Evolutionary conservation across 1,140 invertebrate species (phyloP).

Genomic region (Leptopilina boulardi): DNA sequence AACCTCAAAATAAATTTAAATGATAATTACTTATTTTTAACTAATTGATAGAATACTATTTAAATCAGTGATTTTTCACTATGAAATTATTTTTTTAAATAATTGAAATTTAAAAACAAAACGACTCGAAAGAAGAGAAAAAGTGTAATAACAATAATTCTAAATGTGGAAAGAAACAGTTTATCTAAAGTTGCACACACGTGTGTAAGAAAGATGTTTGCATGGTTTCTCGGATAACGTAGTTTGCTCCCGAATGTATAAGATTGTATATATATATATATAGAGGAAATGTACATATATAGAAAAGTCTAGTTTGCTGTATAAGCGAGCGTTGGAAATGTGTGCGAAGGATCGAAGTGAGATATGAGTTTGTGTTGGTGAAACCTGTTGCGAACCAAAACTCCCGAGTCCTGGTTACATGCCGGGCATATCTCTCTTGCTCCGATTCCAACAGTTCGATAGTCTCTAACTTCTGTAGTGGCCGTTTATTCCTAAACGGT

Average conservation of each 20-base stretch:
- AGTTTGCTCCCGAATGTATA: conserved; percentile 46
- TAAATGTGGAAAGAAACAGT: not conserved
- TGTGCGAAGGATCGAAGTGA: conserved; percentile 43
- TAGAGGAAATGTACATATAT: conserved; percentile 45
- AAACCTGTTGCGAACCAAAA: conserved; percentile 73
- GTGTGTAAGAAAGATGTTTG: conserved; percentile 45
- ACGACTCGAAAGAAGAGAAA: not conserved
- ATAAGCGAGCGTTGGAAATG: not conserved
- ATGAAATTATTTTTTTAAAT: too few relatives aligned
- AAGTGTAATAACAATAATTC: conserved; percentile 3
- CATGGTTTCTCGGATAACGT: conserved; percentile 33
- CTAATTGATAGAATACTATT: too few relatives aligned
- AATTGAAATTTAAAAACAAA: too few relatives aligned
- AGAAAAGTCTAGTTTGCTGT: not conserved
- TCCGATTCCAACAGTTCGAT: conserved; percentile 62
- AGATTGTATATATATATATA: conserved; percentile 54
- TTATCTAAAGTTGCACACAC: conserved; percentile 30
- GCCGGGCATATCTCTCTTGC: conserved; percentile 65
- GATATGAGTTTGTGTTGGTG: conserved; percentile 50
- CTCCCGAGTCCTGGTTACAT: conserved; percentile 70
- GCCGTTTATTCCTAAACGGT: not conserved
- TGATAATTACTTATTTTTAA: too few relatives aligned
- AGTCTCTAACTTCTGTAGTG: conserved; percentile 40
- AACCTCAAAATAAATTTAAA: too few relatives aligned
- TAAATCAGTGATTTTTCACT: too few relatives aligned